Evolutionary conservation across 2,113 vertebrate genomes (phyloP).

Genomic region (Erpornis zantholeuca): DNA sequence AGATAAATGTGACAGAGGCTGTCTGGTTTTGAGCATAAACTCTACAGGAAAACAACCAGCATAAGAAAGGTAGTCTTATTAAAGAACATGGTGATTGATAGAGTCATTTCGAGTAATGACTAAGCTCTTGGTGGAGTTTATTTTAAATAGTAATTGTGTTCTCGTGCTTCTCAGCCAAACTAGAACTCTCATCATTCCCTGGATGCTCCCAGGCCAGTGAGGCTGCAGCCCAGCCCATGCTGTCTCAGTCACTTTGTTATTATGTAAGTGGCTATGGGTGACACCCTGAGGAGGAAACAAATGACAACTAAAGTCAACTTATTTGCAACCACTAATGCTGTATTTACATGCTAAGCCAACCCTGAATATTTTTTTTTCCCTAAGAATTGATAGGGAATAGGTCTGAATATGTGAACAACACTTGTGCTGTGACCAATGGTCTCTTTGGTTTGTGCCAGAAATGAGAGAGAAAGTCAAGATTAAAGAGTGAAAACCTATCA

Average conservation of each 20-base stretch:
- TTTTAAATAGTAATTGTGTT: conserved; percentile 42
- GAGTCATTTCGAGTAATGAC: conserved; percentile 57
- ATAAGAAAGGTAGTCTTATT: conserved; percentile 50
- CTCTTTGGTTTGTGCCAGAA: background rate
- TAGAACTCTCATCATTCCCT: conserved; percentile 5
- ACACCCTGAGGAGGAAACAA: background rate
- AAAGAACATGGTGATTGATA: conserved; percentile 60
- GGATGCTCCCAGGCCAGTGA: background rate
- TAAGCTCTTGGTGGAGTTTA: conserved; percentile 22
- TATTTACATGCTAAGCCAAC: background rate
- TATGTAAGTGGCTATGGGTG: background rate
- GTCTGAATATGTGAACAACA: background rate
- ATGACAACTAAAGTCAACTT: background rate
- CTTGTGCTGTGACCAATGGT: background rate
- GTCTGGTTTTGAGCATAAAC: conserved; percentile 64
- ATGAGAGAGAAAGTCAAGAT: background rate
- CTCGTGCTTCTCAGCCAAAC: background rate
- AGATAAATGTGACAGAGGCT: conserved; percentile 58
- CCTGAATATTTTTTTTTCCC: background rate
- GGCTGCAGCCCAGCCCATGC: background rate
- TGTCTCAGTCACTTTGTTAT: background rate
- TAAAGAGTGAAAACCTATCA: background rate
- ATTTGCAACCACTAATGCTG: background rate
- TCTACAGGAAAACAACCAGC: conserved; percentile 31
- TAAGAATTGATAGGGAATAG: background rate